phyloP scores from a whole-genome alignment of 2,888 invertebrate genomes.

The Athalia cordata region DNA sequence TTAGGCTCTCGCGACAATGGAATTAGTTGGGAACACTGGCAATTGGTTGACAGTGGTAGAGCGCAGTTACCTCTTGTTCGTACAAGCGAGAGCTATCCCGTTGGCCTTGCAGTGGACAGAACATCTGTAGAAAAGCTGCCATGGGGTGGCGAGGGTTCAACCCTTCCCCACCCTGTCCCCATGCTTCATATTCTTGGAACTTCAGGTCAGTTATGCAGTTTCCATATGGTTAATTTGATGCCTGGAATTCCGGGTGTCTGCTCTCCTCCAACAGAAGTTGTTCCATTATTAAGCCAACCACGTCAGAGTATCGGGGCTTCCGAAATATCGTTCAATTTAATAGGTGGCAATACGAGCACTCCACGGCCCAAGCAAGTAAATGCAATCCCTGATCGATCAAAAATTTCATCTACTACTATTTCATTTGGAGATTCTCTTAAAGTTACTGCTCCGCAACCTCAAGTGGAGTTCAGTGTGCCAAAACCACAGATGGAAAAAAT shows the following conservation, averaged over 20 bases:
- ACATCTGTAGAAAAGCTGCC: slow-evolving; percentile 81
- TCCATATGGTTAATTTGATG: slow-evolving; percentile 84
- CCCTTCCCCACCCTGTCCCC: slow-evolving; percentile 83
- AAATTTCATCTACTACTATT: slow-evolving; percentile 49
- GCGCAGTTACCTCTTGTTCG: slow-evolving; percentile 88
- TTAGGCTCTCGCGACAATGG: slow-evolving; percentile 78
- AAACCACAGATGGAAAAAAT: slow-evolving; percentile 47
- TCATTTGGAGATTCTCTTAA: slow-evolving; percentile 55
- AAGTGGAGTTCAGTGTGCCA: slow-evolving; percentile 51
- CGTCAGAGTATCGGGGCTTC: slow-evolving; percentile 26
- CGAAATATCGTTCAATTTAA: slow-evolving; percentile 62
- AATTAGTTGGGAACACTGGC: slow-evolving; percentile 87
- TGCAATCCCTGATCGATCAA: slow-evolving; percentile 50
- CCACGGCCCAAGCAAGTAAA: slow-evolving; percentile 55
- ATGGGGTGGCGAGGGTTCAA: slow-evolving; percentile 81
- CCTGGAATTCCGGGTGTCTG: slow-evolving; percentile 79
- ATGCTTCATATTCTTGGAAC: slow-evolving; percentile 85
- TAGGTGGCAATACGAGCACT: slow-evolving; percentile 62
- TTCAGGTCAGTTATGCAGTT: slow-evolving; percentile 79
- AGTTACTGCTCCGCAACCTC: slow-evolving; percentile 49
- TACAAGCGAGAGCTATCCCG: slow-evolving; percentile 85
- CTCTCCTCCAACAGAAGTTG: slow-evolving; percentile 74
- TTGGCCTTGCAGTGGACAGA: slow-evolving; percentile 86
- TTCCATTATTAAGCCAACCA: slow-evolving; percentile 54
- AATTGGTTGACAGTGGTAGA: slow-evolving; percentile 75